These are phyloP conservation scores for Sebastes kiyomatsui DNA, from an alignment of 2,797 vertebrate genomes.

Conservation along the genomic window DNA sequence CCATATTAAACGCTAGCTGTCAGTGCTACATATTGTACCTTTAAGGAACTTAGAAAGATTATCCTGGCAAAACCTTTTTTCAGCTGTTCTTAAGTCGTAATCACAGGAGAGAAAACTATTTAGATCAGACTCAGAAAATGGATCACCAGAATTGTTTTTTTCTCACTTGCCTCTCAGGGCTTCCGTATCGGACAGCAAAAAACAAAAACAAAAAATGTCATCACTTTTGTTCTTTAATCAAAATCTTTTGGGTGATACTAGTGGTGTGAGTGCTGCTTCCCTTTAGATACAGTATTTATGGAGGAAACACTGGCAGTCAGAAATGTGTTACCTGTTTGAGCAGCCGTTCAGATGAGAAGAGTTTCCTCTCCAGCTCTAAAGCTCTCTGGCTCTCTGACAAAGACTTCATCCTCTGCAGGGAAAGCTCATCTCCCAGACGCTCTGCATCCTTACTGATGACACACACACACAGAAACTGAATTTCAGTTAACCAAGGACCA, in stretches of 20 bases:
- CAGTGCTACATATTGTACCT: no score
- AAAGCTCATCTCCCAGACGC: conserved; percentile 88
- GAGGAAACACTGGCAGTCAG: neutral
- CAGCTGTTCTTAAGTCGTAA: no score
- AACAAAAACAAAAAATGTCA: no score
- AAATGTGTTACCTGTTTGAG: conserved; percentile 79
- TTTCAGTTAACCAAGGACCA: accelerated
- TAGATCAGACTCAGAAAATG: no score
- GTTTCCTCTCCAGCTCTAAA: conserved; percentile 93
- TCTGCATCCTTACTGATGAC: conserved; percentile 88
- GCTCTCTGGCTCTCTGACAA: conserved; percentile 94
- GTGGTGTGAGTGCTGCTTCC: neutral
- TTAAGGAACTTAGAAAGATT: no score
- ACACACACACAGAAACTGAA: conserved; percentile 24
- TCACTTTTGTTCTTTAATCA: neutral
- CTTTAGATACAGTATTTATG: neutral
- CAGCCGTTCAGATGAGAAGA: conserved; percentile 87
- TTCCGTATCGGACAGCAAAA: no score
- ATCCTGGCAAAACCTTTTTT: no score
- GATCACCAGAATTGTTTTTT: no score
- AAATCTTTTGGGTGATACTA: neutral
- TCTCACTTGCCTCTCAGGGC: no score
- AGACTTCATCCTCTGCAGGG: conserved; percentile 94
- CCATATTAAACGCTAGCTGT: no score
- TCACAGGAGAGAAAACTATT: no score